These are phyloP conservation scores for Standfussiana lucernea DNA, from an alignment of 2,888 invertebrate genomes.

Conservation along the genomic window DNA sequence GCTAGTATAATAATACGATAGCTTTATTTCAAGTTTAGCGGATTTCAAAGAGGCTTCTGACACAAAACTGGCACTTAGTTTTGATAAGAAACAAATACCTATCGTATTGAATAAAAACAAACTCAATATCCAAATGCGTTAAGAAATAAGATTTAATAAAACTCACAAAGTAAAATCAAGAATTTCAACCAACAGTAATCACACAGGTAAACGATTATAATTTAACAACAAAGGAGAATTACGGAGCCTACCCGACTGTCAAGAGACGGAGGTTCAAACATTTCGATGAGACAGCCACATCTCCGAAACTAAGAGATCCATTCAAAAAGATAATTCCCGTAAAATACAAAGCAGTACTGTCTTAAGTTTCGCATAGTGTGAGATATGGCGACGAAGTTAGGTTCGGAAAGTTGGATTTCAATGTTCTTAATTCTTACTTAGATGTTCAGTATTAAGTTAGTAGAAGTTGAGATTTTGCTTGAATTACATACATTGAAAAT, in stretches of 20 bases:
- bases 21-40: background rate
- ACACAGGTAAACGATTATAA: conserved; percentile 57
- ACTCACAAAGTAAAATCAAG: background rate
- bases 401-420: conserved; percentile 58
- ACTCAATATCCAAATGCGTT: background rate
- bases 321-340: conserved; percentile 70
- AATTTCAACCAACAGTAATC: conserved; percentile 27
- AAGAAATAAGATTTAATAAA: background rate
- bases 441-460: conserved; percentile 53
- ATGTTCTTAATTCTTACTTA: conserved; percentile 59
- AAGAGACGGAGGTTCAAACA: conserved; percentile 56
- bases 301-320: conserved; percentile 62
- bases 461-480: conserved; percentile 46
- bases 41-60: too few relatives aligned
- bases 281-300: conserved; percentile 54
- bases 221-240: conserved; percentile 52
- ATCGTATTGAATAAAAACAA: background rate
- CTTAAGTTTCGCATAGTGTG: conserved; percentile 62
- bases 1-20: background rate
- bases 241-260: conserved; percentile 28
- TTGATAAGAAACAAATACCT: background rate
- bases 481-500: conserved; percentile 44
- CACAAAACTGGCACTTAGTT: background rate
- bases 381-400: conserved; percentile 62
- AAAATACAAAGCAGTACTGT: conserved; percentile 66